Percentiles rank a stretch among this genome's conserved stretches.
phyloP scores from a whole-genome alignment of 2,888 invertebrate genomes.

The Trichopoda pennipes region DNA sequence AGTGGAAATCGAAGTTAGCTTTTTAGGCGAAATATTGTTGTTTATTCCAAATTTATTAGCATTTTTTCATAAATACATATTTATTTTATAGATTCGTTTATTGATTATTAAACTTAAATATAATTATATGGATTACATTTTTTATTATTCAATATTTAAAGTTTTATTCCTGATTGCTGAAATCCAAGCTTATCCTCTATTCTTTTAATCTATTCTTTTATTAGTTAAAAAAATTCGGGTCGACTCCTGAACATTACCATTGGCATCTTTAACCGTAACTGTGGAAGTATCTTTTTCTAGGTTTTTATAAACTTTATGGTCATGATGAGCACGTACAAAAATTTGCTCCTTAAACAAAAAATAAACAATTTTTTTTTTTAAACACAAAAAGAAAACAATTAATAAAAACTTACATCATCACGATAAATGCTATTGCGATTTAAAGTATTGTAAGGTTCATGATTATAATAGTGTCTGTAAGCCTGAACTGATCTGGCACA shows the following conservation, averaged over 20 bases:
- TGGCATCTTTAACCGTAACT: constrained; percentile 22
- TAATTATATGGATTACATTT: no score
- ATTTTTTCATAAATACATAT: no score
- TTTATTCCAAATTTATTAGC: no score
- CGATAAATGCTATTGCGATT: constrained; percentile 35
- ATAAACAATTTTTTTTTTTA: not conserved
- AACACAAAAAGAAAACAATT: not conserved
- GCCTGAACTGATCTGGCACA: constrained; percentile 7
- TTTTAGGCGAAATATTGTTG: no score
- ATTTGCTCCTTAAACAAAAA: constrained; percentile 23
- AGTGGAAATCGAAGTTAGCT: no score
- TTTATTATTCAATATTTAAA: no score
- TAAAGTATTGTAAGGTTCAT: constrained; percentile 3
- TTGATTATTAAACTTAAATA: no score
- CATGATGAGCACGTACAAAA: not conserved
- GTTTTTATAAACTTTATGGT: constrained; percentile 22
- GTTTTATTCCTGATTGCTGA: no score
- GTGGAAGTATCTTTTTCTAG: constrained; percentile 27
- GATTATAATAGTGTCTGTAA: not conserved
- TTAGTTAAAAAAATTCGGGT: not conserved
- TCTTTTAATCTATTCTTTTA: not conserved
- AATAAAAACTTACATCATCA: constrained; percentile 39
- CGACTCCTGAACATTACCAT: constrained; percentile 34
- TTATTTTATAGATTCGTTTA: no score
- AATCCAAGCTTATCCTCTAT: not conserved